Evolutionary conservation across 2,888 invertebrate species (phyloP), one percentile per base, ranked within the genome.

Genomic region (Crocallis elinguaria): DNA sequence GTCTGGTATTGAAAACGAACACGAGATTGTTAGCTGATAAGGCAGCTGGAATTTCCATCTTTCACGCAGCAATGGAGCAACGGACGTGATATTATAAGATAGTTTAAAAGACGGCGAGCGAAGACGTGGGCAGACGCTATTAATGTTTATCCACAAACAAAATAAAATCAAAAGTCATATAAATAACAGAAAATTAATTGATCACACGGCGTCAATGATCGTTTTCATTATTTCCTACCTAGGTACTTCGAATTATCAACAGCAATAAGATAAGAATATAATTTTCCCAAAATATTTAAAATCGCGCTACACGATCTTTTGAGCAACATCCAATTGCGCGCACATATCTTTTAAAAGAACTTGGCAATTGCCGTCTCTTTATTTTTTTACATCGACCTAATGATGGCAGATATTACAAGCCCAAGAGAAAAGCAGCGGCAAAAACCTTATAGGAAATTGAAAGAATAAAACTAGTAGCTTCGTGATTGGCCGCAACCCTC

Each of bases 401-500:
- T 12, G 46, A 42, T 33, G 39, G 21, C 41, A 50, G 37, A 52
- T 57, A 49, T 23, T 43, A 50, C 38, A 25, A 38, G 2, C 1
- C 12, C 13, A 27, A 35, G 11, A 3, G 12, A 38, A 39, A 39
- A 25, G 32, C 27, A 27, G 32, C 56, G 44, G 33, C 51, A 45
- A 54, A 57, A 64, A 64, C 37, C 57, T 59, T 52, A 60, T 51
- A 61, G 60, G 57, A 60, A 62, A 50, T 53, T 51, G 33, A 45
- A 51, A 54, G 54, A 51, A 57, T 49, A 51, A 51, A 50, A 45
- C 57, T 60, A 59, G 60, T 60, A 57, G 39, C 56, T 48, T 42
- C 49, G 63, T 57, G 67, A 69, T 75, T 70, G 69, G 69, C 53
- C 65, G 44, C 57, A 62, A 58, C 55, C 64, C 65, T 57, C 49